Evolutionary conservation across 2,113 vertebrate genomes (phyloP).

Genomic region (Sorex araneus): DNA sequence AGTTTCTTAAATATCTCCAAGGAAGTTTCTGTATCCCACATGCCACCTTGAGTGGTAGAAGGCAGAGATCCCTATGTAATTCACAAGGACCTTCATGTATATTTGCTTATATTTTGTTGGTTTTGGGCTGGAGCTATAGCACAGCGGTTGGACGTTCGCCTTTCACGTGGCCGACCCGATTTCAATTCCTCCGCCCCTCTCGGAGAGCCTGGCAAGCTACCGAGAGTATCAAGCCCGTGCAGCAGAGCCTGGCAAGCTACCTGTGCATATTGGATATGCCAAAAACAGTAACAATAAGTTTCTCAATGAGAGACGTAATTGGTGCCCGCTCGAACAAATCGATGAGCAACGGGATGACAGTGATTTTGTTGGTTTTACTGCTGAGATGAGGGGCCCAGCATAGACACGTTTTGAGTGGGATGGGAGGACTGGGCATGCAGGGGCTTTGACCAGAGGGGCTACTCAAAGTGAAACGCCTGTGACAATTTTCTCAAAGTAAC

Average conservation of each 20-base stretch:
- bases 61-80: not conserved
- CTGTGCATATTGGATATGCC: too few relatives aligned
- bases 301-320: too few relatives aligned
- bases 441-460: not conserved
- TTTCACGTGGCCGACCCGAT: too few relatives aligned
- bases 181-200: too few relatives aligned
- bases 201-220: too few relatives aligned
- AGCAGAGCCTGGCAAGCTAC: too few relatives aligned
- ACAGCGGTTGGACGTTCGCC: too few relatives aligned
- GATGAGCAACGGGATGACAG: too few relatives aligned
- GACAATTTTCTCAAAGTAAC: not conserved
- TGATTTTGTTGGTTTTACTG: not conserved
- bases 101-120: not conserved
- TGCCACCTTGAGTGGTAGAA: not conserved
- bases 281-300: too few relatives aligned
- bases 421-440: not conserved
- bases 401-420: not conserved
- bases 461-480: not conserved
- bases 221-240: too few relatives aligned
- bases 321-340: too few relatives aligned
- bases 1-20: not conserved
- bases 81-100: not conserved
- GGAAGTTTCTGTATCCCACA: not conserved
- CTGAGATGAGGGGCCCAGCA: not conserved
- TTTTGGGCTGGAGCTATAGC: too few relatives aligned